Conservation (phyloP, 2,113 vertebrate species). For the Hemibagrus wyckioides region DNA sequence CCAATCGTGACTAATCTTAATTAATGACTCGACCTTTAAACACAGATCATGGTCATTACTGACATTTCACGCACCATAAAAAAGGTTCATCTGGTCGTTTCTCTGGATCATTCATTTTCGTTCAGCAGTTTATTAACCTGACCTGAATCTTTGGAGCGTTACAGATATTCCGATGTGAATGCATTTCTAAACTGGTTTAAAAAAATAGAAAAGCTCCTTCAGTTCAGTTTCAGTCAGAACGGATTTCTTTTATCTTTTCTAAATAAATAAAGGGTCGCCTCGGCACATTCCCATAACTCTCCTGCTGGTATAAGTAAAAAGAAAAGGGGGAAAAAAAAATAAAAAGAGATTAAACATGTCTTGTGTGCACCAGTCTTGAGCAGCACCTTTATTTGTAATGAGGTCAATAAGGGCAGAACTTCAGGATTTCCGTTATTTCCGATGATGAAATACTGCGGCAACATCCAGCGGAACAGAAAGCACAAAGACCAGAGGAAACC, state of each 20-base stretch:
- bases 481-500: neutral
- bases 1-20: neutral
- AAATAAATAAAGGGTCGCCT: neutral
- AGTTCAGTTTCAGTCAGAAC: neutral
- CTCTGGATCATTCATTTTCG: neutral
- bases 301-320: neutral
- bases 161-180: neutral
- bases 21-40: neutral
- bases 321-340: neutral
- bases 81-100: neutral
- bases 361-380: neutral
- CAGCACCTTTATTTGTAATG: conserved; percentile 8
- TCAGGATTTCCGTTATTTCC: conserved; percentile 2
- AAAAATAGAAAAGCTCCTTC: no score
- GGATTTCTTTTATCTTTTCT: neutral
- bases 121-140: neutral
- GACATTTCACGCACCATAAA: neutral
- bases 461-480: neutral
- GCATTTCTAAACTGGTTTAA: neutral
- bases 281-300: neutral
- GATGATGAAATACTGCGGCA: conserved; percentile 19
- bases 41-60: neutral
- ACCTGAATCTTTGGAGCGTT: neutral
- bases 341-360: neutral
- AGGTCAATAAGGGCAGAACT: conserved; percentile 14